Evolutionary conservation across 2,797 vertebrate species (phyloP), one percentile per base, ranked within the genome.

Genomic region (Myripristis jacobus): DNA sequence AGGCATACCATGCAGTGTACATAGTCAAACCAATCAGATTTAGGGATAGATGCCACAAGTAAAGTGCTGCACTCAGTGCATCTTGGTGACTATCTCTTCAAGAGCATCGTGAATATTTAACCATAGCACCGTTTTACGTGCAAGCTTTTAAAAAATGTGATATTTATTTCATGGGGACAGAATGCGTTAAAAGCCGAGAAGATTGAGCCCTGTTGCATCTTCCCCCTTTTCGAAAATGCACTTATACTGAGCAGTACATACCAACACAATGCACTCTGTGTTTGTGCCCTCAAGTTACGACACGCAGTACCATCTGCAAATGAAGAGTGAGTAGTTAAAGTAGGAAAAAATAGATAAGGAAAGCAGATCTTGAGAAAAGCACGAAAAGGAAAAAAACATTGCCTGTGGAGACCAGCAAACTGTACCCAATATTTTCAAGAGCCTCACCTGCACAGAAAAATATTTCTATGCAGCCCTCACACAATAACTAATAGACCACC

Each of bases 81-180:
- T 67, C 73, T 73, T 75, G 72, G 83, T 81, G 75, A 74, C 89
- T 75, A 77, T 84, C 79, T 89, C 86, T 83, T 80, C 70, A 62
- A 79, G 79, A 92, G 77, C 66, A 58, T 88, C 68, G 79, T 94
- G 71, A 91, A 93, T 94, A 91, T 94, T 94, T 94, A 83, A 94
- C 81, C 38, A 47, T 15, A 34, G 76, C 86, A 91, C 84, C 79
- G 71, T 92, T 91, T 92, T 89, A 89, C 61, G 36, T 83, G 85
- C 84, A 89, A 61, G 89, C 88, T 93, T 93, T 94, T 93, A 93
- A 93, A 93, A 91, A 69, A 80, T 66, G 80, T 86, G 83, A 94
- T 94, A 87, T 94, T 94, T 94, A 93, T 94, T 94, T 94, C 78
- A 94, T 94, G 89, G 89, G 81, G 79, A 94, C 91, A 92, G 92